Conservation (phyloP, 2,888 invertebrate genomes). For the Folsomia manolachei region DNA sequence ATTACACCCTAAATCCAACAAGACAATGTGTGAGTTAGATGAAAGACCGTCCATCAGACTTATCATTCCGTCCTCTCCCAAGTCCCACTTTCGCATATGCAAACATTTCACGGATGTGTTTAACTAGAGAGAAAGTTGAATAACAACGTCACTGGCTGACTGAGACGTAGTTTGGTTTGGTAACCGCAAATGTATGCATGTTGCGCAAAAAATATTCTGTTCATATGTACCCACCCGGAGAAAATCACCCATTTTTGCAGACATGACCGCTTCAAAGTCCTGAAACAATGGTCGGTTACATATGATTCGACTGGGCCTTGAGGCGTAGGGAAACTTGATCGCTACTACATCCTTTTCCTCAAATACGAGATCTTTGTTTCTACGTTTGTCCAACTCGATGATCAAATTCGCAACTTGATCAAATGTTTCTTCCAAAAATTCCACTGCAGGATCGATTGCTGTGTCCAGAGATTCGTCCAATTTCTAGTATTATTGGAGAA, state of each 20-base stretch:
- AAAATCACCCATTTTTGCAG: conserved; percentile 42
- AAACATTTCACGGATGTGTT: conserved; percentile 43
- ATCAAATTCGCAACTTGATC: conserved; percentile 25
- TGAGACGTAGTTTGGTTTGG: too few species aligned
- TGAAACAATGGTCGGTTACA: conserved; percentile 47
- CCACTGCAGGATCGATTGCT: conserved; percentile 14
- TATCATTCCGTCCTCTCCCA: conserved; percentile 47
- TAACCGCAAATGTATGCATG: too few species aligned
- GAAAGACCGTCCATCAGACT: conserved; percentile 40
- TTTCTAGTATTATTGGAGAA: conserved; percentile 16
- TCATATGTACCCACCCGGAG: conserved; percentile 31
- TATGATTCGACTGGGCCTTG: conserved; percentile 41
- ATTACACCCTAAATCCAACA: conserved; percentile 43
- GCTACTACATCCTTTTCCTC: not conserved
- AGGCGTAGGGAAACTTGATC: conserved; percentile 29
- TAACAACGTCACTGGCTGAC: not conserved
- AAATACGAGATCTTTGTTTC: not conserved
- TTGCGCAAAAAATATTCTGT: too few species aligned
- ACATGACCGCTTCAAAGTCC: conserved; percentile 36
- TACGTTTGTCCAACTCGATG: not conserved
- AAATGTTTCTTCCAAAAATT: conserved; percentile 24
- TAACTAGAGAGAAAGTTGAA: conserved; percentile 28
- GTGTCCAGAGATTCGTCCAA: conserved; percentile 7
- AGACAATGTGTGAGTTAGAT: conserved; percentile 33
- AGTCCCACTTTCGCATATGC: conserved; percentile 47